Conservation (phyloP, 2,888 invertebrate genomes). For the Harmothoe impar region DNA sequence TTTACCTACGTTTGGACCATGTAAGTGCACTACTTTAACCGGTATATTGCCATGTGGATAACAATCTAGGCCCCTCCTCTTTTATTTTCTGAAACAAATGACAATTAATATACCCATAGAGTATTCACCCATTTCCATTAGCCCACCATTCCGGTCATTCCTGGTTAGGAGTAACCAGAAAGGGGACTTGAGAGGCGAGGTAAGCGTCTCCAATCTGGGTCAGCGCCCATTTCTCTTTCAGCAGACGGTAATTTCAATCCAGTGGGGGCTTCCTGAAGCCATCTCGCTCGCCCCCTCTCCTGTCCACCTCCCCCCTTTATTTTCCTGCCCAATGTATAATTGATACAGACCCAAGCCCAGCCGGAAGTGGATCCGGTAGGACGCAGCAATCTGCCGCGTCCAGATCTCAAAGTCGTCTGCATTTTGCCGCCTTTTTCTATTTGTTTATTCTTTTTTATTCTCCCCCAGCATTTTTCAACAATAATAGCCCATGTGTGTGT, state of each 20-base stretch:
- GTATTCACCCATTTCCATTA: background rate
- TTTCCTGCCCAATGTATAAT: slow-evolving; percentile 29
- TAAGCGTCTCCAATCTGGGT: slow-evolving; percentile 20
- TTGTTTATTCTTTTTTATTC: background rate
- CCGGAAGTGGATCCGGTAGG: slow-evolving; percentile 11
- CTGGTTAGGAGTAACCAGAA: background rate
- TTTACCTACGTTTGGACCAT: too few species aligned
- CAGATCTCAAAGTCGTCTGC: background rate
- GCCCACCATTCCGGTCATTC: background rate
- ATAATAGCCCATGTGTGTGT: too few species aligned
- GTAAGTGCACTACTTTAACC: too few species aligned
- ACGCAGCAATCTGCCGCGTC: background rate
- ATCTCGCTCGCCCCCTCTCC: background rate
- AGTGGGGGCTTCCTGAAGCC: background rate
- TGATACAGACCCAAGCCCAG: background rate
- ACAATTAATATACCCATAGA: too few species aligned
- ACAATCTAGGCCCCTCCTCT: too few species aligned
- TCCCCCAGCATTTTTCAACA: background rate
- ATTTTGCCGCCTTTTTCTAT: slow-evolving; percentile 5
- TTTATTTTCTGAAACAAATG: too few species aligned
- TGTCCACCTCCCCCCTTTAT: background rate
- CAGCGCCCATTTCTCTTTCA: slow-evolving; percentile 13
- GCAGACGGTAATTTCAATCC: slow-evolving; percentile 21
- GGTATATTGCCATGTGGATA: too few species aligned
- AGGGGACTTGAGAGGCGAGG: background rate